Evolutionary conservation across 2,888 invertebrate genomes (phyloP), one percentile per base, ranked within the genome.

Genomic region (Ypsolopha sequella): DNA sequence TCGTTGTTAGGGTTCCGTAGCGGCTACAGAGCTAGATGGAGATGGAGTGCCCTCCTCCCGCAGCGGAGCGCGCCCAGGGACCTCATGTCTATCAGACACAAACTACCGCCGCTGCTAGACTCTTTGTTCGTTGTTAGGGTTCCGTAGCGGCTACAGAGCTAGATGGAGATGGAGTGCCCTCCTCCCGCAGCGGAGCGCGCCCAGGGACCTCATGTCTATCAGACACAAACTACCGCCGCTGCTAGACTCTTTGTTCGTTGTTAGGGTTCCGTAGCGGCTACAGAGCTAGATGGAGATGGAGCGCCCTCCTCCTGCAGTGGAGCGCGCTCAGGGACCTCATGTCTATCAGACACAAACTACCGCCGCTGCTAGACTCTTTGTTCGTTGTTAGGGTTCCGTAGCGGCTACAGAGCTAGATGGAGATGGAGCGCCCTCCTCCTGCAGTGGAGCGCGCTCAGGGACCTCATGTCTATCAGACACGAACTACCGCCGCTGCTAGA

Each of bases 401-500:
- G n/a, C n/a, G n/a, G n/a, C n/a, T n/a, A n/a, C n/a, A n/a, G n/a
- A n/a, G n/a, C n/a, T n/a, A n/a, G n/a, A n/a, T n/a, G n/a, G n/a
- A n/a, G n/a, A n/a, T n/a, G n/a, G n/a, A n/a, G n/a, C n/a, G n/a
- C n/a, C n/a, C n/a, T n/a, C n/a, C n/a, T n/a, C n/a, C n/a, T n/a
- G n/a, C n/a, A n/a, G n/a, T n/a, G n/a, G n/a, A n/a, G n/a, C n/a
- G n/a, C n/a, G n/a, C n/a, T n/a, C n/a, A n/a, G n/a, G n/a, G n/a
- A n/a, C n/a, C n/a, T n/a, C n/a, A n/a, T n/a, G n/a, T n/a, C n/a
- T n/a, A n/a, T n/a, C n/a, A n/a, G n/a, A n/a, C n/a, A n/a, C n/a
- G n/a, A n/a, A n/a, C n/a, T n/a, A n/a, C 54, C 54, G 36, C 54
- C 52, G 13, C 43, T 50, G 36, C 13, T 52, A 7, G 52, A 54